These are phyloP conservation scores for Agonopterix subpropinquella DNA, from an alignment of 2,888 invertebrate species.

Conservation along the genomic window DNA sequence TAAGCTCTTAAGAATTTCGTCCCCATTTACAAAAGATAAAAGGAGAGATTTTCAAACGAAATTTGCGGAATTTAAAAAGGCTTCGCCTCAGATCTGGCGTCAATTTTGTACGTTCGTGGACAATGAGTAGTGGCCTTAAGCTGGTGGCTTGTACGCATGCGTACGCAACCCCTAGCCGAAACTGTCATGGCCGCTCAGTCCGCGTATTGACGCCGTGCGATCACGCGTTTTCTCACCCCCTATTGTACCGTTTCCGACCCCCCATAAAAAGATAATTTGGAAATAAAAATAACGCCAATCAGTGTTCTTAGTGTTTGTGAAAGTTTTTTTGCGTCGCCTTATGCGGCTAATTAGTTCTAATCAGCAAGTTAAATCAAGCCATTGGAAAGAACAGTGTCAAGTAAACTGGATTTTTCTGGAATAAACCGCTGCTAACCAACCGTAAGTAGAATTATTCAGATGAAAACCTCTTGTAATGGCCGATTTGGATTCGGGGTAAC, in stretches of 20 bases:
- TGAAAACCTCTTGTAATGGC: constrained; percentile 11
- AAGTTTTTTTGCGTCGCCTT: constrained; percentile 24
- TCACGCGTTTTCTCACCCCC: constrained; percentile 32
- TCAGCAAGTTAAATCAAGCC: too few relatives aligned
- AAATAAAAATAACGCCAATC: neutral
- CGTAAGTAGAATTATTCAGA: constrained; percentile 40
- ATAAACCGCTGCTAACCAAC: constrained; percentile 30
- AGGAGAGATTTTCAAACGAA: neutral
- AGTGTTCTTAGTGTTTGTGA: constrained; percentile 24
- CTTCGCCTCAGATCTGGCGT: constrained; percentile 23
- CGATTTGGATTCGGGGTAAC: constrained; percentile 10
- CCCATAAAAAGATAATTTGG: constrained; percentile 6
- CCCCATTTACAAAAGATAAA: neutral
- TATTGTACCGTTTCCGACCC: constrained; percentile 11
- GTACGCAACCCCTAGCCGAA: constrained; percentile 46
- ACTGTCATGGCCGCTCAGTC: constrained; percentile 68
- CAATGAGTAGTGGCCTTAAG: constrained; percentile 60
- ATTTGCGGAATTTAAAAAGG: neutral
- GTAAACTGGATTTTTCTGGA: constrained; percentile 45
- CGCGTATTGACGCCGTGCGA: constrained; percentile 59
- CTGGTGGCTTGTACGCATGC: constrained; percentile 45
- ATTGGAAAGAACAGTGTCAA: neutral
- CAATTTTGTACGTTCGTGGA: constrained; percentile 30
- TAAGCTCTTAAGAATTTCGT: too few relatives aligned
- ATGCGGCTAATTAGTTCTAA: neutral